Evolutionary conservation across 2,797 vertebrate species (phyloP), one percentile per base, ranked within the genome.

Genomic region (Notamacropus eugenii): DNA sequence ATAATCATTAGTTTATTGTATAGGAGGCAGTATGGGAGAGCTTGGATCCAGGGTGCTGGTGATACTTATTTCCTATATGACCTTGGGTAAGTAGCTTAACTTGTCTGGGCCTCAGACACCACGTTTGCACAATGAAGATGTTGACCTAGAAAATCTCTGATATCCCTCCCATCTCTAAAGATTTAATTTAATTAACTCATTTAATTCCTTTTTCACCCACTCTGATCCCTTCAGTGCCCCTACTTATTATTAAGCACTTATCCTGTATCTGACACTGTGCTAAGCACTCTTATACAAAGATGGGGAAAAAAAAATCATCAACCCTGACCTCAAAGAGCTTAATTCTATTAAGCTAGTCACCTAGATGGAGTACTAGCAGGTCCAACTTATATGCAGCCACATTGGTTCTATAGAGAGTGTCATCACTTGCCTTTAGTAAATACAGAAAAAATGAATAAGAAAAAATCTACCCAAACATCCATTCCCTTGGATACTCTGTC

Each of bases 1-100:
- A 40, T 55, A 96, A 93, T 54, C 34, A 74, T 93, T 54, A 56
- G 11, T 19, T 92, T 93, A 92, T 87, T 87, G 10, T 46, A 50
- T 40, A 3, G 27, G 74, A 87, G 22, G 40, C 22, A 87, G 40
- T 46, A 87, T 87, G 24, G 74, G 9, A 87, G 5, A 12, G 24
- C 40, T 87, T 27, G 24, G 40, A 50, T 87, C 24, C 40, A 87
- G 8, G 40, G 3, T 87, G 14, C 14, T 40, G 40, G 24, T 87
- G 22, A 87, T 46, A 46, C 8, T 27, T 50, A 27, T 50, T 87
- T 87, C 22, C 74, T 87, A 46, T 24, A 87, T 46, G 40, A 87
- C 22, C 74, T 27, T 87, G 74, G 74, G 5, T 40, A 87, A 50
- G 40, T 87, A 24, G 40, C 40, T 87, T 87, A 50, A 50, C 40